Percentiles rank a stretch among this genome's conserved stretches.
Evolutionary conservation across 1,140 invertebrate species (phyloP).

Genomic region (Whitmania pigra): DNA sequence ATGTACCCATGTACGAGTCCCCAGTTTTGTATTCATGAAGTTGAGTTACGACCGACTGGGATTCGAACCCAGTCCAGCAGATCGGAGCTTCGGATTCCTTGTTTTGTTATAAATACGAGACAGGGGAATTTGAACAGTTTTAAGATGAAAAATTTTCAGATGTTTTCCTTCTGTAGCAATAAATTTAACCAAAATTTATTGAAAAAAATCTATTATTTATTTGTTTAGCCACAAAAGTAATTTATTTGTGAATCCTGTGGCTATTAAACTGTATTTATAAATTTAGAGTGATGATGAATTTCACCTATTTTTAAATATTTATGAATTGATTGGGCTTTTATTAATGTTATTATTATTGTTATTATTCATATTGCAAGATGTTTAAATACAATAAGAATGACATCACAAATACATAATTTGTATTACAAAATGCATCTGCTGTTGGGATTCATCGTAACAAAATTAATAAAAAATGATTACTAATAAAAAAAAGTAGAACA

Average conservation of each 20-base stretch:
- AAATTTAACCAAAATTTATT: conserved; percentile 5
- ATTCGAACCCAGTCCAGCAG: too few species aligned
- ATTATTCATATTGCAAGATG: not conserved
- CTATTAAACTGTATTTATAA: conserved; percentile 3
- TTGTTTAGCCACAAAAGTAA: too few species aligned
- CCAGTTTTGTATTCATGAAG: too few species aligned
- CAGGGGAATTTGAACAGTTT: too few species aligned
- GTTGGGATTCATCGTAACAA: not conserved
- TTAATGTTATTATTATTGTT: conserved; percentile 6
- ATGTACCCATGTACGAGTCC: too few species aligned
- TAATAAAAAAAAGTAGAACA: not conserved
- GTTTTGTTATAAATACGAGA: too few species aligned
- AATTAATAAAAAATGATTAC: not conserved
- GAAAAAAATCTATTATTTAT: too few species aligned
- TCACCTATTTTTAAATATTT: not conserved
- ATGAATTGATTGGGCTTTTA: not conserved
- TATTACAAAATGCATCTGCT: not conserved
- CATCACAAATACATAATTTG: not conserved
- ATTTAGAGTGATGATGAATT: not conserved
- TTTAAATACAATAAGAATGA: not conserved
- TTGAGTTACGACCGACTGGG: too few species aligned
- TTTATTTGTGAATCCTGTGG: not conserved
- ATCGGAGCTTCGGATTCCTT: too few species aligned
- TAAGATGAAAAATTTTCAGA: too few species aligned
- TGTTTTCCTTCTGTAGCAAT: not conserved